Percentiles rank a stretch among this genome's conserved stretches.
Conservation (phyloP, 2,113 vertebrate genomes). For the Opisthocomus hoazin region DNA sequence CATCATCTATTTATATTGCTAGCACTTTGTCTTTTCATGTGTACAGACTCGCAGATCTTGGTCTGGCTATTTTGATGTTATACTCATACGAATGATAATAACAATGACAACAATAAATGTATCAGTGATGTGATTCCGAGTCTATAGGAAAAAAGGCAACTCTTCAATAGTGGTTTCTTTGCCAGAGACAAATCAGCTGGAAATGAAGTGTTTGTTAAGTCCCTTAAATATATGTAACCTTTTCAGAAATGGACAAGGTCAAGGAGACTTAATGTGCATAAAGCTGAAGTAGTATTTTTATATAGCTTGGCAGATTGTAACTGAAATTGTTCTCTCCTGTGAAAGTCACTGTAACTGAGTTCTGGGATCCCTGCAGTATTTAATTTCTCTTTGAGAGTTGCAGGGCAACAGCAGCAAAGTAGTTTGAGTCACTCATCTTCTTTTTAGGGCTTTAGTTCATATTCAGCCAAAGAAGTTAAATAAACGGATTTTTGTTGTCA, state of each 20-base stretch:
- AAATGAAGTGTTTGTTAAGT: neutral
- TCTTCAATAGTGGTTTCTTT: neutral
- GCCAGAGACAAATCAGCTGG: neutral
- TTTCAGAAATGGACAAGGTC: neutral
- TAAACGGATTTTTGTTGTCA: conserved; percentile 60
- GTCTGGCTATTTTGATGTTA: neutral
- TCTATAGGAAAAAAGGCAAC: neutral
- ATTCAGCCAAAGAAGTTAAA: conserved; percentile 54
- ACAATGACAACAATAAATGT: neutral
- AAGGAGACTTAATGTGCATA: neutral
- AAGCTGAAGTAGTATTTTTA: neutral
- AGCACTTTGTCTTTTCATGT: neutral
- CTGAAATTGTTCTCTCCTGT: conserved; percentile 8
- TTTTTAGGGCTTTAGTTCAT: conserved; percentile 50
- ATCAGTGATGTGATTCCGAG: neutral
- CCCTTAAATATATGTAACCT: neutral
- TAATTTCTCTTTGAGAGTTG: neutral
- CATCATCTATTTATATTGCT: neutral
- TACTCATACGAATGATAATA: neutral
- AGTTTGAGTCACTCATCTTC: conserved; percentile 26
- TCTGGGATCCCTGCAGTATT: conserved; percentile 22
- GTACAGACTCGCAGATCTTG: neutral
- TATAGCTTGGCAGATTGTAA: neutral
- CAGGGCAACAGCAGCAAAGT: neutral
- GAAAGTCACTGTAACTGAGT: neutral